These are phyloP conservation scores for zebrafish (Danio rerio) DNA, from an alignment of 2,113 vertebrate genomes.

Conservation along the genomic window DNA sequence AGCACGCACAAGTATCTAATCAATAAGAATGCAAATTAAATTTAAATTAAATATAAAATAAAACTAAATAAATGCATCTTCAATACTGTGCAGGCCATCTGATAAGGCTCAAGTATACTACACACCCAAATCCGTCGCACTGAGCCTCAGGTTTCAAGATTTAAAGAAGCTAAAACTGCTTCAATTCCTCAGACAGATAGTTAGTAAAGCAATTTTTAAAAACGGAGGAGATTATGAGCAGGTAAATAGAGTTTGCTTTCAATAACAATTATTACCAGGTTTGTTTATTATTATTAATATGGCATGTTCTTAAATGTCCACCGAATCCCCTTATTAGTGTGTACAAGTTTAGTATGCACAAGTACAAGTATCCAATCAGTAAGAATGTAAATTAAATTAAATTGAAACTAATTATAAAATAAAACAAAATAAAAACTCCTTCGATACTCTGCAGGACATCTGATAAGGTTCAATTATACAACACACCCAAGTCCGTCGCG, in stretches of 20 bases:
- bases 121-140: constrained; percentile 40
- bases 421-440: no score
- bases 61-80: no score
- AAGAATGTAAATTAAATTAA: no score
- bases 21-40: no score
- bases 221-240: not conserved
- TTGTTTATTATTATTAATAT: not conserved
- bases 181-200: not conserved
- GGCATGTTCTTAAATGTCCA: not conserved
- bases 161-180: constrained; percentile 30
- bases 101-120: constrained; percentile 62
- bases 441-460: constrained; percentile 62
- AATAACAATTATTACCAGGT: not conserved
- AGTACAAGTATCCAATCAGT: no score
- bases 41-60: no score
- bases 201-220: constrained; percentile 23
- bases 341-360: no score
- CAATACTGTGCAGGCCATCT: constrained; percentile 62
- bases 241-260: not conserved
- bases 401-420: no score
- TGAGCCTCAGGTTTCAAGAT: constrained; percentile 36
- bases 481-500: constrained; percentile 38
- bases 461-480: constrained; percentile 63
- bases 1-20: no score
- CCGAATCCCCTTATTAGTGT: not conserved